phyloP scores from a whole-genome alignment of 2,113 vertebrate genomes.

The Mesembrinibis cayennensis region DNA sequence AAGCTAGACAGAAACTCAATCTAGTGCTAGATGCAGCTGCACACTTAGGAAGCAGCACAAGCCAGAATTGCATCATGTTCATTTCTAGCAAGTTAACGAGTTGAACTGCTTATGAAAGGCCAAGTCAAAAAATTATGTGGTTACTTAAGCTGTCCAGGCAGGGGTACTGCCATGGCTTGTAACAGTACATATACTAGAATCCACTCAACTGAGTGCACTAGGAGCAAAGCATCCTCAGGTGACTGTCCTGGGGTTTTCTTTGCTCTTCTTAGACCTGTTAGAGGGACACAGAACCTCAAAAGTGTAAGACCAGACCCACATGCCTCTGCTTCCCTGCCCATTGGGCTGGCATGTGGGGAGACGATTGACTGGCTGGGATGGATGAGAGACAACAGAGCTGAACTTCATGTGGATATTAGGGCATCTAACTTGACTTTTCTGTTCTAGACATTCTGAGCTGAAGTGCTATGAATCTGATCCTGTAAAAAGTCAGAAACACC shows the following conservation, averaged over 20 bases:
- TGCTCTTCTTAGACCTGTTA: neutral
- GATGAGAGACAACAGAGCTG: neutral
- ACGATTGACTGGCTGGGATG: neutral
- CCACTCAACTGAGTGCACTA: neutral
- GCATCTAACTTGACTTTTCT: neutral
- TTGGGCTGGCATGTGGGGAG: neutral
- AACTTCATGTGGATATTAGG: neutral
- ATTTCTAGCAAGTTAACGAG: neutral
- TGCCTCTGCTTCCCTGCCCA: neutral
- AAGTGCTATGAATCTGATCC: neutral
- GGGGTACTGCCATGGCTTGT: neutral
- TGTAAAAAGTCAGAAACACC: neutral
- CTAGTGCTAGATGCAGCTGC: slow-evolving; percentile 36
- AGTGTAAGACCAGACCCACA: neutral
- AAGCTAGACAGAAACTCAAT: slow-evolving; percentile 47
- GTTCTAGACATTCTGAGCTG: neutral
- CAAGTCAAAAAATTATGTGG: neutral
- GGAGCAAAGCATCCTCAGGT: neutral
- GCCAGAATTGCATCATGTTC: slow-evolving; percentile 39
- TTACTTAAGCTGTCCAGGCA: neutral
- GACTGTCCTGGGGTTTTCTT: neutral
- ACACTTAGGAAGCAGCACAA: neutral
- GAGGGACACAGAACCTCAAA: neutral
- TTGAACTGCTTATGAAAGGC: neutral
- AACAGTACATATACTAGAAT: neutral